Conservation (phyloP, 37 sponge, comb jelly and placozoan species). For the Haliclona indistincta region DNA sequence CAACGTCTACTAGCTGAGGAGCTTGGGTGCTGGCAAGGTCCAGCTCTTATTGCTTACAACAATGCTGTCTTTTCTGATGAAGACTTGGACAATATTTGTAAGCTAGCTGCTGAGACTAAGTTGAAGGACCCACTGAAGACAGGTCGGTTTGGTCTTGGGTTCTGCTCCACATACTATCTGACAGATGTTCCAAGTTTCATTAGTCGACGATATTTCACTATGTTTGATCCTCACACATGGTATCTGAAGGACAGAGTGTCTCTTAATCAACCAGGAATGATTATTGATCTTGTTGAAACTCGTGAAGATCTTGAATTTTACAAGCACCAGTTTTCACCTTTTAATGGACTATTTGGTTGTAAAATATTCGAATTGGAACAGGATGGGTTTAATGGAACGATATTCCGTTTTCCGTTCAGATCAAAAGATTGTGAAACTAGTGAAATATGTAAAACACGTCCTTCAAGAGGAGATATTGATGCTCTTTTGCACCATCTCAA, state of each 20-base stretch:
- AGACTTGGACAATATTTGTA: conserved; percentile 78
- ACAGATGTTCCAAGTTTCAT: conserved; percentile 89
- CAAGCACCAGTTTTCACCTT: conserved; percentile 75
- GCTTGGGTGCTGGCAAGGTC: conserved; percentile 83
- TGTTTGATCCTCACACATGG: conserved; percentile 84
- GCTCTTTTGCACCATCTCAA: conserved; percentile 12
- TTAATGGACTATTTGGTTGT: conserved; percentile 74
- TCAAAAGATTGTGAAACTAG: not conserved
- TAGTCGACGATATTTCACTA: conserved; percentile 50
- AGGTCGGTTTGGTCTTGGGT: conserved; percentile 86
- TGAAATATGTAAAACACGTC: conserved; percentile 35
- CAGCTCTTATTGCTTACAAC: conserved; percentile 83
- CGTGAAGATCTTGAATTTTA: conserved; percentile 25
- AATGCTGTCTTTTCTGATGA: conserved; percentile 59
- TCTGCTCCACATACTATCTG: conserved; percentile 72
- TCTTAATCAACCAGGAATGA: conserved; percentile 56
- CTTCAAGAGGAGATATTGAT: conserved; percentile 2
- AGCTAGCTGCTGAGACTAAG: conserved; percentile 74
- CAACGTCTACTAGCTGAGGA: conserved; percentile 43
- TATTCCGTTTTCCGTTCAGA: conserved; percentile 84
- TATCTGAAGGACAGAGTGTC: conserved; percentile 65
- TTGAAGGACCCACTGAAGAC: conserved; percentile 69
- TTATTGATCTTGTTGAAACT: conserved; percentile 52
- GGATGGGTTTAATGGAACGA: conserved; percentile 63
- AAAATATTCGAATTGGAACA: conserved; percentile 19